These are phyloP conservation scores for Protobothrops flavoviridis DNA, from an alignment of 2,113 vertebrate genomes.

Conservation along the genomic window DNA sequence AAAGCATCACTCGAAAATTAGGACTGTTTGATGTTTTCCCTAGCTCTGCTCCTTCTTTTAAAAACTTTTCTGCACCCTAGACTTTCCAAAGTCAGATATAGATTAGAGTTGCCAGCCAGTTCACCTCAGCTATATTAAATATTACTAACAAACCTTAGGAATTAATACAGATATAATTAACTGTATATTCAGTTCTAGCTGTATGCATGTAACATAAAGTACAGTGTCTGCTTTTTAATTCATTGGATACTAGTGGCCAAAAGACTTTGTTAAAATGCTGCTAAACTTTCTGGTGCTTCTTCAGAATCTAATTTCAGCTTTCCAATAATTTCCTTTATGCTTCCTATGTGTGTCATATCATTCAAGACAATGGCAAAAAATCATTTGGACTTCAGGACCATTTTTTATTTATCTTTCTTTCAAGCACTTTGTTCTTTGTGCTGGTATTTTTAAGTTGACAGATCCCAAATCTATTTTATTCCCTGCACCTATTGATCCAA, in stretches of 20 bases:
- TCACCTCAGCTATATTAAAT: neutral
- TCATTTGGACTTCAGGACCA: constrained; percentile 39
- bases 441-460: constrained; percentile 55
- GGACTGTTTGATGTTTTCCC: neutral
- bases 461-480: constrained; percentile 53
- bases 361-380: constrained; percentile 17
- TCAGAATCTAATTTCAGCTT: constrained; percentile 31
- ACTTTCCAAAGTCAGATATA: neutral
- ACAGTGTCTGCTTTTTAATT: neutral
- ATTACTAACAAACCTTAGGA: neutral
- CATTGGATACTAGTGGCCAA: constrained; percentile 2
- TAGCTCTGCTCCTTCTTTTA: neutral
- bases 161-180: constrained; percentile 1
- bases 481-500: constrained; percentile 53
- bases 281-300: neutral
- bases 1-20: neutral
- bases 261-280: neutral
- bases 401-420: constrained; percentile 44
- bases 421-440: constrained; percentile 50
- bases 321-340: constrained; percentile 27
- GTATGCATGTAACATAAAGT: neutral
- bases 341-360: constrained; percentile 37
- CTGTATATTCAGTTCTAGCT: neutral
- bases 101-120: neutral
- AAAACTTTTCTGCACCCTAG: neutral